Percentiles rank a stretch among this genome's conserved stretches.
phyloP scores from a whole-genome alignment of 2,888 invertebrate genomes.

The Cerceris rybyensis region DNA sequence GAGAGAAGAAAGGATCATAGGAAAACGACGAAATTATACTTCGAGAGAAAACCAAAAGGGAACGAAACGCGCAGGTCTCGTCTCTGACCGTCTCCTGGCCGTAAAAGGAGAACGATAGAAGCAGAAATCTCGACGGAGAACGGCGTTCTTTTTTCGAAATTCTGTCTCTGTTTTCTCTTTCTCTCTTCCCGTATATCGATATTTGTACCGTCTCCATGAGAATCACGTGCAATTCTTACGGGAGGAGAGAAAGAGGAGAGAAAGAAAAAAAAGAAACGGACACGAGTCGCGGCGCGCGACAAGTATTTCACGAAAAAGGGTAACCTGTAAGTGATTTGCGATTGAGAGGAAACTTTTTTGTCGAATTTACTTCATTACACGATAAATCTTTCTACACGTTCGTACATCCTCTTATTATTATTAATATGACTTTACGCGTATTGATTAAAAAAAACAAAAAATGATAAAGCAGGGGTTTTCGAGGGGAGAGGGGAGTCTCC shows the following conservation, averaged over 20 bases:
- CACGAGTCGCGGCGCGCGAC: conserved; percentile 25
- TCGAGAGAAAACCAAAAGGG: background rate
- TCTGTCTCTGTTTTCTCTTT: no score
- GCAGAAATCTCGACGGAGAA: no score
- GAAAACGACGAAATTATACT: background rate
- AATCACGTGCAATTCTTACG: conserved; percentile 51
- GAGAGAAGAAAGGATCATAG: background rate
- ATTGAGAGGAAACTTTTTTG: conserved; percentile 69
- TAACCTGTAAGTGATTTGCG: conserved; percentile 21
- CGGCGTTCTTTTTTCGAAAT: no score
- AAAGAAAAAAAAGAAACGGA: conserved; percentile 15
- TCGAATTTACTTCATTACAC: conserved; percentile 80
- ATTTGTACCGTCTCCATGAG: background rate
- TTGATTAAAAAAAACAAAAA: conserved; percentile 45
- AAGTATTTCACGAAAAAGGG: conserved; percentile 16
- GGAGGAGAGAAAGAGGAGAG: background rate
- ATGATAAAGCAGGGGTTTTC: background rate
- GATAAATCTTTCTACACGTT: conserved; percentile 81
- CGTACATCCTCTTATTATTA: conserved; percentile 78
- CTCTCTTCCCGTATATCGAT: no score
- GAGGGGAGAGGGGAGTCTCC: conserved; percentile 18
- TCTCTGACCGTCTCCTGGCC: no score
- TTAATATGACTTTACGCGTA: conserved; percentile 71
- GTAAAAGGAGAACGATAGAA: no score
- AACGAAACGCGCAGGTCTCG: background rate